phyloP scores from a whole-genome alignment of 2,888 invertebrate species.

The Chouioia cunea region DNA sequence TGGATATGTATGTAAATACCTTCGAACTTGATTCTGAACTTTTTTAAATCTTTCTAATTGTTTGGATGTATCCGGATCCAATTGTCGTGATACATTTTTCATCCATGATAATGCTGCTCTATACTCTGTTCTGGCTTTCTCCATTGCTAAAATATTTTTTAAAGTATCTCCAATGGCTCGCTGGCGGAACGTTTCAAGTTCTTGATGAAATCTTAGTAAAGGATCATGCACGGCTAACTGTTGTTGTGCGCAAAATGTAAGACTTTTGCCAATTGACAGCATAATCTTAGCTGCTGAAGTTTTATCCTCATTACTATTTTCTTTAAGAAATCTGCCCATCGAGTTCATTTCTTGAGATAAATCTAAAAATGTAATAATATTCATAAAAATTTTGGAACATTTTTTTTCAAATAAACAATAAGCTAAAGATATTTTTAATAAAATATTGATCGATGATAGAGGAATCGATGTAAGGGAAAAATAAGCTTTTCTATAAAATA shows the following conservation, averaged over 20 bases:
- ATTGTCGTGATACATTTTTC: conserved; percentile 95
- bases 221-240: conserved; percentile 89
- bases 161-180: conserved; percentile 95
- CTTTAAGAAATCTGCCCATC: conserved; percentile 93
- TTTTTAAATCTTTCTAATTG: conserved; percentile 96
- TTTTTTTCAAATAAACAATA: too few species aligned
- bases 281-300: conserved; percentile 89
- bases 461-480: too few species aligned
- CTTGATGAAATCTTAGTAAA: conserved; percentile 89
- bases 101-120: conserved; percentile 97
- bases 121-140: conserved; percentile 95
- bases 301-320: conserved; percentile 89
- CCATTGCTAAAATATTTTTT: conserved; percentile 92
- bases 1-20: too few species aligned
- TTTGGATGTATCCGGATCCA: conserved; percentile 97
- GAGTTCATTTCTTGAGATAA: conserved; percentile 96
- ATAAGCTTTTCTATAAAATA: too few species aligned
- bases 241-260: conserved; percentile 93
- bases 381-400: too few species aligned
- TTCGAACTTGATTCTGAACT: conserved; percentile 83
- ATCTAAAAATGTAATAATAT: conserved; percentile 67
- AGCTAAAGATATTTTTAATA: too few species aligned
- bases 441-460: too few species aligned
- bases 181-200: conserved; percentile 96
- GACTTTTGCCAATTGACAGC: conserved; percentile 85